These are phyloP conservation scores for Oncorhynchus gorbuscha DNA, from an alignment of 2,113 vertebrate species.

Conservation along the genomic window DNA sequence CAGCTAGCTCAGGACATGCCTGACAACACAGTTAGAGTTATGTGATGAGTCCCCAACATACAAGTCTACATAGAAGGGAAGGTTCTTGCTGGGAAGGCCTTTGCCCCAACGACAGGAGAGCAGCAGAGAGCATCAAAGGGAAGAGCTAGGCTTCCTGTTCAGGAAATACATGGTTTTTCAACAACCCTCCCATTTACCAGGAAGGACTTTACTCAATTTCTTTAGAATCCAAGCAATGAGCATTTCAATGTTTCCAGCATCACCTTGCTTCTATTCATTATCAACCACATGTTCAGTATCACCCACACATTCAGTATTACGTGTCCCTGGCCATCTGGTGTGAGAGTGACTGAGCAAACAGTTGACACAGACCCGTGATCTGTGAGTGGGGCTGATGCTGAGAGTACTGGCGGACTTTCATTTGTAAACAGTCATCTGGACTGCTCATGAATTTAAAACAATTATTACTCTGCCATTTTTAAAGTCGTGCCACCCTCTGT, in stretches of 20 bases:
- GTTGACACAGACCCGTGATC: constrained; percentile 35
- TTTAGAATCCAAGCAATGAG: constrained; percentile 9
- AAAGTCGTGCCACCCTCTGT: too few species aligned
- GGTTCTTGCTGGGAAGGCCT: constrained; percentile 7
- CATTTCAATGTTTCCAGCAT: constrained; percentile 13
- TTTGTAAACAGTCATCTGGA: constrained; percentile 14
- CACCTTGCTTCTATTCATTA: constrained; percentile 27
- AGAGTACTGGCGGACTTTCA: constrained; percentile 28
- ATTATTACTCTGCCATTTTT: too few species aligned
- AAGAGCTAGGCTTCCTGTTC: constrained; percentile 11
- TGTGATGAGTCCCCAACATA: not conserved
- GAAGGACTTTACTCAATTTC: not conserved
- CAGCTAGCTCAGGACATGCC: too few species aligned
- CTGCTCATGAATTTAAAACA: too few species aligned
- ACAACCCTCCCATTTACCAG: not conserved
- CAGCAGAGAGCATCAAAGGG: constrained; percentile 32
- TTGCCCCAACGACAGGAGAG: constrained; percentile 21
- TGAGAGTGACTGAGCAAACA: constrained; percentile 48
- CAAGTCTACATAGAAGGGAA: constrained; percentile 14
- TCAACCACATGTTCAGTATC: constrained; percentile 38
- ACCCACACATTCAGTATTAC: constrained; percentile 15
- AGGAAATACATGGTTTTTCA: constrained; percentile 8
- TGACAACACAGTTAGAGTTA: too few species aligned
- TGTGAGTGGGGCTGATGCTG: constrained; percentile 20
- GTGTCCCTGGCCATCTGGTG: constrained; percentile 51